These are phyloP conservation scores for Cynocephalus volans DNA, from an alignment of 2,113 vertebrate genomes.

Conservation along the genomic window DNA sequence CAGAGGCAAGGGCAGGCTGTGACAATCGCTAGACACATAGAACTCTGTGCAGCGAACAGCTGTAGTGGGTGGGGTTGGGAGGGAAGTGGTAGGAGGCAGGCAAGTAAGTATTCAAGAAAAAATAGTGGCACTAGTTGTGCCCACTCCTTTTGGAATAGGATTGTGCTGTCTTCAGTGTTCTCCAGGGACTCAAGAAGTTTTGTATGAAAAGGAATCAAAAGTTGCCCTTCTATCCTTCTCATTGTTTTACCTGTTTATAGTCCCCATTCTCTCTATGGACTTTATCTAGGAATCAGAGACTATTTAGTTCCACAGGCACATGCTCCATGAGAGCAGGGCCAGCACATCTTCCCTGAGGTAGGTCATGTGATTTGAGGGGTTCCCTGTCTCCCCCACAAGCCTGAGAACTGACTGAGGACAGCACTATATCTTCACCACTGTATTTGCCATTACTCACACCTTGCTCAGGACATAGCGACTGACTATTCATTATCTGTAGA, in stretches of 20 bases:
- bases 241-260: neutral
- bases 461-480: neutral
- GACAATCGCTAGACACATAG: conserved; percentile 77
- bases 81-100: neutral
- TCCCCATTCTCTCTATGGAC: neutral
- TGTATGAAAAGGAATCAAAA: neutral
- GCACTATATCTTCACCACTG: neutral
- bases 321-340: neutral
- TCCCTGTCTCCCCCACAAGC: neutral
- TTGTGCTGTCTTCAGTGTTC: neutral
- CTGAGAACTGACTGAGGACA: neutral
- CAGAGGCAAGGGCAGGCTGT: conserved; percentile 13
- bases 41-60: conserved; percentile 36
- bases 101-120: conserved; percentile 42
- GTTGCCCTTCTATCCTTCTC: neutral
- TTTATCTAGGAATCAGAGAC: conserved; percentile 15
- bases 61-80: neutral
- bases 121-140: neutral
- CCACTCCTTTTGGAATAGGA: conserved; percentile 33
- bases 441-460: neutral
- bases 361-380: neutral
- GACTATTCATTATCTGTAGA: conserved; percentile 45
- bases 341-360: conserved; percentile 1
- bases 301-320: neutral
- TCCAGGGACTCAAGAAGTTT: conserved; percentile 45